A percentile compares a stretch with the other conserved stretches of the same genome.
Conservation (phyloP, 1,140 invertebrate genomes). For the Drosophila obscura region DNA sequence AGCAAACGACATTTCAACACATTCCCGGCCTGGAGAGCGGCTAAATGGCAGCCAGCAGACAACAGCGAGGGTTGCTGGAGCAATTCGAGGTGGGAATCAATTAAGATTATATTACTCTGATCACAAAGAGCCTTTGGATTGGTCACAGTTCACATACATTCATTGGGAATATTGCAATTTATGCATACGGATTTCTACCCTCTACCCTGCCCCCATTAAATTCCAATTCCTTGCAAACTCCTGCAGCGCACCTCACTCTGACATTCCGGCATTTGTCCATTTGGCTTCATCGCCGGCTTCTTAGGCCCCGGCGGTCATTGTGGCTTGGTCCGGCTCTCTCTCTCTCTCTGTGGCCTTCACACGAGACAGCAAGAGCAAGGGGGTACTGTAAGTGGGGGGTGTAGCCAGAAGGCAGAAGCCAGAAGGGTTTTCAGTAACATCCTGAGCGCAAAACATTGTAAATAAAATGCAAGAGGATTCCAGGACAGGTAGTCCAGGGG, state of each 20-base stretch:
- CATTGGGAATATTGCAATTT: neutral
- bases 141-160: neutral
- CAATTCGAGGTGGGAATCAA: neutral
- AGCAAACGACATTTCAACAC: constrained; percentile 71
- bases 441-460: constrained; percentile 71
- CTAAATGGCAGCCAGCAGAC: neutral
- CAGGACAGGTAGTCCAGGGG: constrained; percentile 16
- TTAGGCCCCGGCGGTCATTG: constrained; percentile 57
- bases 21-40: constrained; percentile 23
- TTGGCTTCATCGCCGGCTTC: constrained; percentile 54
- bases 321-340: constrained; percentile 21
- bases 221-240: constrained; percentile 1
- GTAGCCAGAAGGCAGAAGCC: constrained; percentile 14
- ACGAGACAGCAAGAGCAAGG: constrained; percentile 1
- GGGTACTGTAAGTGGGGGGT: no score
- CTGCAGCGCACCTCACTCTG: constrained; percentile 10
- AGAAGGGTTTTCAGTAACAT: constrained; percentile 54
- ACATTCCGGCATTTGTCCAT: constrained; percentile 46
- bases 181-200: no score
- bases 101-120: neutral
- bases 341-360: constrained; percentile 24
- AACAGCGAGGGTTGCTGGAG: constrained; percentile 31
- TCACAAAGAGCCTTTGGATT: no score
- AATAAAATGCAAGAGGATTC: constrained; percentile 65
- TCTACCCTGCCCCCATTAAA: neutral